Conservation (phyloP, 2,888 invertebrate genomes). For the Thysanoteuthis rhombus region DNA sequence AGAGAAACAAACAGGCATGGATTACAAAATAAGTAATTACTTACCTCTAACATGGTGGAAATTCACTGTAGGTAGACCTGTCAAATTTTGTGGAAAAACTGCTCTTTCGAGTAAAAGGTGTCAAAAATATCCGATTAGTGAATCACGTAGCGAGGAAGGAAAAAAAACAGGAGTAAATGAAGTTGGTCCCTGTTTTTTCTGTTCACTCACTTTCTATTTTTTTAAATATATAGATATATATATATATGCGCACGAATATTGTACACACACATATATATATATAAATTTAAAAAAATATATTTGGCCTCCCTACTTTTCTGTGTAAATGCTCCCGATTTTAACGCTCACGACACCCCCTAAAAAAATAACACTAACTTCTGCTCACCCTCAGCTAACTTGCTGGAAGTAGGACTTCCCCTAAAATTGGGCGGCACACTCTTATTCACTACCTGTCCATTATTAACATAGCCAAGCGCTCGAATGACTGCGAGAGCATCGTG, state of each 20-base stretch:
- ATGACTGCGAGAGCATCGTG: background rate
- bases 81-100: background rate
- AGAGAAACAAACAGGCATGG: too few relatives aligned
- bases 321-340: background rate
- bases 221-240: background rate
- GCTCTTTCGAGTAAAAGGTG: background rate
- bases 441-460: constrained; percentile 1
- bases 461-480: constrained; percentile 22
- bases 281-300: background rate
- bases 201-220: background rate
- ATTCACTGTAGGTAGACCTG: background rate
- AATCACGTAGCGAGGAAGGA: background rate
- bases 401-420: constrained; percentile 31
- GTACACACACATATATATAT: background rate
- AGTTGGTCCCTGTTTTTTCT: background rate
- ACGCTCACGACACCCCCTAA: constrained; percentile 18
- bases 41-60: constrained; percentile 23
- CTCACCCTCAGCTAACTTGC: constrained; percentile 31
- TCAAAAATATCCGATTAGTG: background rate
- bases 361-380: background rate
- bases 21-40: background rate
- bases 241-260: background rate
- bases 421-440: constrained; percentile 25
- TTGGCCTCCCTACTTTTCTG: background rate
- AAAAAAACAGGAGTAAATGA: background rate